phyloP scores from a whole-genome alignment of 1,140 invertebrate species.

The Lasioglossum baleicum region DNA sequence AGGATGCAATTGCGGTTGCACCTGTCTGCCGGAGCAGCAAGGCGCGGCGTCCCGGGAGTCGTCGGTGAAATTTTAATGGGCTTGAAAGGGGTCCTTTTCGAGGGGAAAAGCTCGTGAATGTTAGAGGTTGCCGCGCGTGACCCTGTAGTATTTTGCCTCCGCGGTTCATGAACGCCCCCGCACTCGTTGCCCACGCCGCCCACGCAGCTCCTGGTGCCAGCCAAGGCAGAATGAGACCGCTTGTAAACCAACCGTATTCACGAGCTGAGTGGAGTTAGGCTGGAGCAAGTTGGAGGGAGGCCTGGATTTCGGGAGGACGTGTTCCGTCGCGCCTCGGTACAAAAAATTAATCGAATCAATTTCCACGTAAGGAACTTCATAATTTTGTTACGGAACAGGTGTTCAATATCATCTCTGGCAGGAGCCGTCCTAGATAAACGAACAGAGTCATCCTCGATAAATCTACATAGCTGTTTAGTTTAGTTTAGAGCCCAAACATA shows the following conservation, averaged over 20 bases:
- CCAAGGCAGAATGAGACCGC: not conserved
- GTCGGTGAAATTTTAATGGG: not conserved
- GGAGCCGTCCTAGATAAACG: too few species aligned
- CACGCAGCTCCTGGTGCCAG: not conserved
- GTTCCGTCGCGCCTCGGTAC: too few species aligned
- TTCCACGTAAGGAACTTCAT: too few species aligned
- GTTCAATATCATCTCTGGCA: too few species aligned
- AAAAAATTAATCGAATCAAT: too few species aligned
- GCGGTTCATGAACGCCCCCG: slow-evolving; percentile 9
- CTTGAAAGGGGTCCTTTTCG: not conserved
- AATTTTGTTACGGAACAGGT: too few species aligned
- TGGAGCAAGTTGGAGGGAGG: too few species aligned
- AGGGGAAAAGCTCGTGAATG: slow-evolving; percentile 10
- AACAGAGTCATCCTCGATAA: too few species aligned
- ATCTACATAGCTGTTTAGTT: too few species aligned
- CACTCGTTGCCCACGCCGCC: not conserved
- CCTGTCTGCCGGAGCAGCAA: not conserved
- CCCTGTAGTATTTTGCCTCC: slow-evolving; percentile 26
- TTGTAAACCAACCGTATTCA: not conserved
- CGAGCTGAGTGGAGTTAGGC: too few species aligned
- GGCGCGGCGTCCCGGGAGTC: not conserved
- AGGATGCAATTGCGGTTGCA: not conserved
- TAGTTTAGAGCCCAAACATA: too few species aligned
- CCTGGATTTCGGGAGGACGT: too few species aligned
- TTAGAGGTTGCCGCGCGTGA: slow-evolving; percentile 3